phyloP scores from a whole-genome alignment of 2,888 invertebrate species.

The Carterocephalus palaemon region DNA sequence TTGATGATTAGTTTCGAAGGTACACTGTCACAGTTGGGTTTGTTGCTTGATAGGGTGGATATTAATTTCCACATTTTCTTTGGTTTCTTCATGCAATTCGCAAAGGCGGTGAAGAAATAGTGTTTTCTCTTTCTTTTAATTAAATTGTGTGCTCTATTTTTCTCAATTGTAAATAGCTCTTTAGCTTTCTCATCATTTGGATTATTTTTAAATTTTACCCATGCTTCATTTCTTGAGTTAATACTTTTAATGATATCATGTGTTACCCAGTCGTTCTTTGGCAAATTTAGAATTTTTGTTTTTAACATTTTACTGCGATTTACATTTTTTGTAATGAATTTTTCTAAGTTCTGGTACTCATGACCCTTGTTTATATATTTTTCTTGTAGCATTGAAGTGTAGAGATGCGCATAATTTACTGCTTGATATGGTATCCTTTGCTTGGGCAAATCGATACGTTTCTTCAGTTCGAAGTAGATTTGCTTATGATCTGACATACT shows the following conservation, averaged over 20 bases:
- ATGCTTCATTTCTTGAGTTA: slow-evolving; percentile 3
- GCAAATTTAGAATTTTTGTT: not conserved
- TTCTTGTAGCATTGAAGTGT: not conserved
- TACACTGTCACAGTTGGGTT: not conserved
- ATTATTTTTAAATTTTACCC: slow-evolving; percentile 2
- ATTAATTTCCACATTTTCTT: slow-evolving; percentile 10
- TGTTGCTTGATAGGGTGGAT: not conserved
- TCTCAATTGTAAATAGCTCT: too few species aligned
- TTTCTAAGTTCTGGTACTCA: not conserved
- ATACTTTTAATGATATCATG: slow-evolving; percentile 1
- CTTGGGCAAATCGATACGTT: not conserved
- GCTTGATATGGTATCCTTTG: not conserved
- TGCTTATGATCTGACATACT: slow-evolving; percentile 6
- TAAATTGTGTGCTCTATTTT: not conserved
- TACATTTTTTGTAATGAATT: too few species aligned
- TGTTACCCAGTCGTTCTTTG: slow-evolving; percentile 1
- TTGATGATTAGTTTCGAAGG: not conserved
- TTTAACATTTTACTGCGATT: too few species aligned
- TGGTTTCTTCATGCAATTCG: not conserved
- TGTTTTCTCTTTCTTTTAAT: not conserved
- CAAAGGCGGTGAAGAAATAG: slow-evolving; percentile 1
- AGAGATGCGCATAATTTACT: not conserved
- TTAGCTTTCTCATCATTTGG: too few species aligned
- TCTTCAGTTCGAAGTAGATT: slow-evolving; percentile 2
- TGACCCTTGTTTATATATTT: not conserved